These are phyloP conservation scores for Okamejei kenojei DNA, from an alignment of 2,797 vertebrate species.

Conservation along the genomic window DNA sequence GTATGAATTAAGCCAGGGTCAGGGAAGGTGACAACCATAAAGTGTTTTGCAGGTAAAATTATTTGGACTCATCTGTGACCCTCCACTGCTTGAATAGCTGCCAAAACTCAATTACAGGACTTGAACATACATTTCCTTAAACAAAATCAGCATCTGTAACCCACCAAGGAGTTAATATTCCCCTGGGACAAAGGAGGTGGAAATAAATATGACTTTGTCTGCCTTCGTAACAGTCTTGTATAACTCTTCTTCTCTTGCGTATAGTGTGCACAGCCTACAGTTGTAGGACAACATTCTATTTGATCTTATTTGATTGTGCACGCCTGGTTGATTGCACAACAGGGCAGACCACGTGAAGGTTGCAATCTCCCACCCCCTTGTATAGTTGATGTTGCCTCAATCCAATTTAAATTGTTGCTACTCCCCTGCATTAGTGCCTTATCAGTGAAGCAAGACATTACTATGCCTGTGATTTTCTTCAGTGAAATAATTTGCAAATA, in stretches of 20 bases:
- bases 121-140: background rate
- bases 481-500: background rate
- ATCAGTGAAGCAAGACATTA: background rate
- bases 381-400: background rate
- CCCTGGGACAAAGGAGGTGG: background rate
- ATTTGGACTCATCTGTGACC: background rate
- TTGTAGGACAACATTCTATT: no score
- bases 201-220: background rate
- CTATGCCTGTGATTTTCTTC: background rate
- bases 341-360: no score
- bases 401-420: conserved; percentile 16
- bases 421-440: background rate
- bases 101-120: background rate
- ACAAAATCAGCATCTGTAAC: background rate
- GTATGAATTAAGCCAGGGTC: background rate
- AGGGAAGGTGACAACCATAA: background rate
- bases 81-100: background rate
- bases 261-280: no score
- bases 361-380: no score
- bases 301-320: no score
- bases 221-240: background rate
- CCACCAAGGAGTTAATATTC: background rate
- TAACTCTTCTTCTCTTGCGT: background rate
- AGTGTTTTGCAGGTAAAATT: background rate
- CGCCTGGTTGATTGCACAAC: no score